Evolutionary conservation across 1,140 invertebrate species (phyloP), one percentile per base, ranked within the genome.

Genomic region (Charaxes varanes): DNA sequence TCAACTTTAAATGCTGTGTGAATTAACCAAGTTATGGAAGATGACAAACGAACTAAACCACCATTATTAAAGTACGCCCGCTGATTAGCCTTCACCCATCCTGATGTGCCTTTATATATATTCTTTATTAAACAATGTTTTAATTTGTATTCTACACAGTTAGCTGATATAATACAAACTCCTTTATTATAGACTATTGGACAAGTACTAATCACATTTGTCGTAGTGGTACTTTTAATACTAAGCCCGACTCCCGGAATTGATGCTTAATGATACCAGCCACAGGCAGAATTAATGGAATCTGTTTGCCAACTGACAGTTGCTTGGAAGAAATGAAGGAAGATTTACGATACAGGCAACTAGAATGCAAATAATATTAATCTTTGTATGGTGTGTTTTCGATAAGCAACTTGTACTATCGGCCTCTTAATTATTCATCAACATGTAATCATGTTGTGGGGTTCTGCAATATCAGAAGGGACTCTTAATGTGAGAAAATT

Each of bases 371-470:
- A 46, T 46, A 46, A 11, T 46, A 46, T 46, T 40, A 40, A 47
- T 47, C 37, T 23, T 31, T 19, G 35, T 35, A 23, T 27, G 19
- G 30, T 18, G 23, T 15, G 22, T 24, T 48, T 30, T 26, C 34
- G 32, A 42, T 42, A 41, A 36, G 27, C 35, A 43, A 31, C n/a
- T 6, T 15, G 24, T 36, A 48, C 41, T 41, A 64, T 62, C 8
- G 26, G 55, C 64, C 59, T 61, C 57, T 66, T 68, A 65, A 66
- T 17, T 18, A 31, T 6, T 31, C n/a, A 14, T 3, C 13, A 6
- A 28, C 27, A 15, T 15, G 27, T 28, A 28, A 28, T 28, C 14
- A 14, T 12, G 10, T 6, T 15, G 27, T 7, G 27, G 14, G 6
- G 11, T 4, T 27, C 14, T 27, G n/a, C n/a, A n/a, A n/a, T n/a